These are phyloP conservation scores for Brachymystax lenok DNA, from an alignment of 2,797 vertebrate species.

Conservation along the genomic window DNA sequence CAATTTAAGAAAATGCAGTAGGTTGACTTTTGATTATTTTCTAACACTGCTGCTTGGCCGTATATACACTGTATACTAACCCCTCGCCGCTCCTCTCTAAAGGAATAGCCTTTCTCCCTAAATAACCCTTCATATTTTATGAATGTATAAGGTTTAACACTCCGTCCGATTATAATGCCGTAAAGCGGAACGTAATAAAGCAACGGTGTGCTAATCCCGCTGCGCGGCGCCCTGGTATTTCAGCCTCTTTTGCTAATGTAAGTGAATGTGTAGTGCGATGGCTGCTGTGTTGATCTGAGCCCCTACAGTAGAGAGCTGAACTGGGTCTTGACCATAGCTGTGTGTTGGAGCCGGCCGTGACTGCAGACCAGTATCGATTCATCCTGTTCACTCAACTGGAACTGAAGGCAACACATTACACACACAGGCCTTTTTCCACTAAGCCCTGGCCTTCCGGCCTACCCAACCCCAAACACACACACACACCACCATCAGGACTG, in stretches of 20 bases:
- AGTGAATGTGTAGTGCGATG: slow-evolving; percentile 4
- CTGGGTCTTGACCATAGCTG: not conserved
- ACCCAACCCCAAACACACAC: slow-evolving; percentile 30
- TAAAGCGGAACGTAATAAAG: slow-evolving; percentile 43
- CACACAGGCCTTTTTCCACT: slow-evolving; percentile 61
- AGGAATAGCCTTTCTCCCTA: not conserved
- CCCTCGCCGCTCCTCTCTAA: not conserved
- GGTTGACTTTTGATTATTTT: slow-evolving; percentile 49
- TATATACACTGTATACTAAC: not conserved
- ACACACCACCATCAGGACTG: slow-evolving; percentile 14
- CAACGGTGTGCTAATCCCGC: slow-evolving; percentile 39
- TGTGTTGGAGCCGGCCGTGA: slow-evolving; percentile 18
- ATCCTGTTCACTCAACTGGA: slow-evolving; percentile 75
- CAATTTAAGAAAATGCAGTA: not conserved
- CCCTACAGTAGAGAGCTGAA: not conserved
- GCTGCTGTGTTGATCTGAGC: not conserved
- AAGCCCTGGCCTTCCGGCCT: slow-evolving; percentile 24
- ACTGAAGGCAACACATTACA: slow-evolving; percentile 78
- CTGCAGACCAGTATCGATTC: slow-evolving; percentile 66
- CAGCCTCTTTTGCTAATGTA: slow-evolving; percentile 21
- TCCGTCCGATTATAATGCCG: slow-evolving; percentile 42
- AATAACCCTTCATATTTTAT: slow-evolving; percentile 18
- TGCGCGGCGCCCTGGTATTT: slow-evolving; percentile 16
- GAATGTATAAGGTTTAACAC: slow-evolving; percentile 17
- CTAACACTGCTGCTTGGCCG: not conserved